Conservation (phyloP, 2,797 vertebrate genomes). For the Hafferia zeledoni region DNA sequence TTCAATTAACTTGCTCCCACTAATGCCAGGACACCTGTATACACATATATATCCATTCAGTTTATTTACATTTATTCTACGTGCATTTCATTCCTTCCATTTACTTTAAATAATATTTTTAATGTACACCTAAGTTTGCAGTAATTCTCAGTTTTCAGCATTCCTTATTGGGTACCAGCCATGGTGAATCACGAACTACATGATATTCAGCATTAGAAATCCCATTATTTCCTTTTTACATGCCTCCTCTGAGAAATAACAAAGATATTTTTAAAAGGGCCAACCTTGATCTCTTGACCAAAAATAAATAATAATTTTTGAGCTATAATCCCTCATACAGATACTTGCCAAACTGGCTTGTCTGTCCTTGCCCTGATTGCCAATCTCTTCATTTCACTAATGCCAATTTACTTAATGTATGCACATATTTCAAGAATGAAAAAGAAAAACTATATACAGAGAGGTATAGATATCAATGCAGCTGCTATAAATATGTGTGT, state of each 20-base stretch:
- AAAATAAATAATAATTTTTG: not conserved
- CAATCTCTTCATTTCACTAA: not conserved
- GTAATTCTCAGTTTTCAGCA: not conserved
- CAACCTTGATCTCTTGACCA: not conserved
- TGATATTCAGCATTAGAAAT: not conserved
- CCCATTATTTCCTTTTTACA: not conserved
- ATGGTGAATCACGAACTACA: not conserved
- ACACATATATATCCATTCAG: not conserved
- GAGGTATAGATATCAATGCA: not conserved
- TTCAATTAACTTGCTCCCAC: not conserved
- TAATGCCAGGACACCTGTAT: not conserved
- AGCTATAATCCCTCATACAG: not conserved
- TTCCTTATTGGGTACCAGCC: not conserved
- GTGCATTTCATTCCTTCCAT: not conserved
- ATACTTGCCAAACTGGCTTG: not conserved
- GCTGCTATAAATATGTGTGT: no score
- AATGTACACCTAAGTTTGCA: not conserved
- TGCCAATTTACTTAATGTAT: fast-evolving
- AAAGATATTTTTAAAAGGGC: not conserved
- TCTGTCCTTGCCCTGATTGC: not conserved
- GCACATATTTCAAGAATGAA: not conserved
- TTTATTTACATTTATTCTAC: not conserved
- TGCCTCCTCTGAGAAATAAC: not conserved
- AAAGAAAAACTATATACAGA: not conserved
- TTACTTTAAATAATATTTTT: not conserved